Evolutionary conservation across 35 echinoderm and acorn worm species (phyloP).

Genomic region (Holothuria glaberrima): DNA sequence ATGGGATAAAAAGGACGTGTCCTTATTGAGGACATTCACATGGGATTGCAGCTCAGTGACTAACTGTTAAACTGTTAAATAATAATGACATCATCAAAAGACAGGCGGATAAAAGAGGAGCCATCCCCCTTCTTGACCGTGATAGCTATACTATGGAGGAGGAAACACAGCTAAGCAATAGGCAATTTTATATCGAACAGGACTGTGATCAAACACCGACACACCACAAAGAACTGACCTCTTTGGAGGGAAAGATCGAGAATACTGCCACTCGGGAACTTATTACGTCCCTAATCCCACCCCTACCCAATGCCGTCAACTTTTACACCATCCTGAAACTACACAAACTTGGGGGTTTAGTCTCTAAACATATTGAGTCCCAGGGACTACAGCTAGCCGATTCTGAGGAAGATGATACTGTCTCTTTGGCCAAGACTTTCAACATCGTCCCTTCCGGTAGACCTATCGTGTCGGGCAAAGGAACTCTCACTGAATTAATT

Average conservation of each 20-base stretch:
- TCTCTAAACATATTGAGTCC: neutral
- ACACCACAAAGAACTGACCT: neutral
- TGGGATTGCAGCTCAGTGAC: too few relatives aligned
- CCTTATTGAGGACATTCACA: too few relatives aligned
- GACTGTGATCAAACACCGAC: neutral
- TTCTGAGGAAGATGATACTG: neutral
- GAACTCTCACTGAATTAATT: slow-evolving; percentile 4
- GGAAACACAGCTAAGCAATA: slow-evolving; percentile 11
- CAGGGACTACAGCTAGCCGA: neutral
- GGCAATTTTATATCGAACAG: neutral
- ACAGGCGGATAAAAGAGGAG: slow-evolving; percentile 5
- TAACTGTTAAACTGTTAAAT: too few relatives aligned
- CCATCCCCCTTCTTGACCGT: neutral
- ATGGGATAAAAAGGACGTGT: too few relatives aligned
- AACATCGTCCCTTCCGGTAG: neutral
- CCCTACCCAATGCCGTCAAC: neutral
- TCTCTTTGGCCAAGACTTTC: neutral
- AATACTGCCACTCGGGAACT: neutral
- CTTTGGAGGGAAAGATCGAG: neutral
- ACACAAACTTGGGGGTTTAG: neutral
- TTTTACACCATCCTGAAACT: slow-evolving; percentile 34
- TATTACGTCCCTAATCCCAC: neutral
- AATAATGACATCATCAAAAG: neutral
- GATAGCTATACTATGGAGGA: neutral
- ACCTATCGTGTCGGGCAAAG: slow-evolving; percentile 8